Percentiles rank a stretch among this genome's conserved stretches.
Conservation (phyloP, 2,797 vertebrate genomes). For the Cyprinella venusta region DNA sequence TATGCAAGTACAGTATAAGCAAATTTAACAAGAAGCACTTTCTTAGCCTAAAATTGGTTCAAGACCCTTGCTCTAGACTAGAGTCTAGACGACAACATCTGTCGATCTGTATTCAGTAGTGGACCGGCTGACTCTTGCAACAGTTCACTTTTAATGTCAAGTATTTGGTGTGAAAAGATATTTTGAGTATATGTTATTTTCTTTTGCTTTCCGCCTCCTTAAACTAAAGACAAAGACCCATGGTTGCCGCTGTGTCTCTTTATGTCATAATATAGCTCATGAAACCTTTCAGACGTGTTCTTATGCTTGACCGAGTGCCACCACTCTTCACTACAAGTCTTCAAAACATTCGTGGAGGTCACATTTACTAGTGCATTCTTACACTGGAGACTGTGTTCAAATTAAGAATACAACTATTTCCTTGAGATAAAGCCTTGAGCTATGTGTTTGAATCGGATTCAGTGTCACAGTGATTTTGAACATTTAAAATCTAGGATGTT, state of each 20-base stretch:
- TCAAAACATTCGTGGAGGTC: background rate
- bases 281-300: conserved; percentile 17
- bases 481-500: background rate
- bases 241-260: conserved; percentile 3
- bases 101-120: background rate
- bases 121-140: conserved; percentile 8
- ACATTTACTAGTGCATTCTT: background rate
- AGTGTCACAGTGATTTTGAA: background rate
- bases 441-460: background rate
- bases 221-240: background rate
- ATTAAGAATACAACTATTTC: background rate
- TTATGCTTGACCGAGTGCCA: conserved; percentile 5
- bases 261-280: conserved; percentile 14
- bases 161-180: background rate
- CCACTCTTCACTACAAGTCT: conserved; percentile 14
- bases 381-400: background rate
- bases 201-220: background rate
- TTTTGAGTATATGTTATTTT: background rate
- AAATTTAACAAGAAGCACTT: background rate
- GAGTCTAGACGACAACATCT: conserved; percentile 13
- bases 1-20: background rate
- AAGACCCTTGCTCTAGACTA: background rate
- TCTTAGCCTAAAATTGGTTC: background rate
- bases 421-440: background rate
- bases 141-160: conserved; percentile 3